Conservation (phyloP, 2,797 vertebrate genomes). For the Channallabes apus region DNA sequence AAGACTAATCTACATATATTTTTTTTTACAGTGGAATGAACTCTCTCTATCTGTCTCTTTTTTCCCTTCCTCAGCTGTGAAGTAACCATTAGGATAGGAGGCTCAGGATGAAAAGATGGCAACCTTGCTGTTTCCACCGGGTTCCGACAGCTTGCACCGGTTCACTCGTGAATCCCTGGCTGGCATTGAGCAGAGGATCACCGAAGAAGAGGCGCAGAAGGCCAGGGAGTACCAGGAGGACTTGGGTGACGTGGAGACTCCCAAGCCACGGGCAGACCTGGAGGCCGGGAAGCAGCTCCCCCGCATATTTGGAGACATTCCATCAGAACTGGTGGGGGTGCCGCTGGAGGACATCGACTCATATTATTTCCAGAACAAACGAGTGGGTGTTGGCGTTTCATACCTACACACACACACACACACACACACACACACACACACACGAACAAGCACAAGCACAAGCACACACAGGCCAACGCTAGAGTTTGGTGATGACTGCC, state of each 20-base stretch:
- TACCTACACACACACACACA: background rate
- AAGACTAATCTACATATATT: background rate
- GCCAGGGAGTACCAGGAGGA: constrained; percentile 84
- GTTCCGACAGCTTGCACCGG: constrained; percentile 96
- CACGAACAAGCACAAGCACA: background rate
- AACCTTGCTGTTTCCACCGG: constrained; percentile 92
- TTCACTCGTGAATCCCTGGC: constrained; percentile 97
- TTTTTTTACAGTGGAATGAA: background rate
- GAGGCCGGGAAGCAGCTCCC: constrained; percentile 96
- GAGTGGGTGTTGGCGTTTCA: constrained; percentile 74
- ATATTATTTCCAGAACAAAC: constrained; percentile 86
- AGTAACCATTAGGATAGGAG: constrained; percentile 80
- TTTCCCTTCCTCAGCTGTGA: constrained; percentile 68
- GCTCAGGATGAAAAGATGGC: constrained; percentile 99
- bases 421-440: background rate
- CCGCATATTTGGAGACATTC: constrained; percentile 90
- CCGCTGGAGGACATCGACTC: constrained; percentile 96
- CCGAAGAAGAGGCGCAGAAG: constrained; percentile 80
- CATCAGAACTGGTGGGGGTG: constrained; percentile 88
- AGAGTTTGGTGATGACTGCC: background rate
- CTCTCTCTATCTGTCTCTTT: background rate
- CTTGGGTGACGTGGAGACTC: constrained; percentile 80
- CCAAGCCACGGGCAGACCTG: constrained; percentile 83
- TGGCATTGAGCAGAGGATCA: constrained; percentile 91
- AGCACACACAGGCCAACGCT: background rate